phyloP scores from a whole-genome alignment of 2,113 vertebrate species.

The Hydrolagus affinis region DNA sequence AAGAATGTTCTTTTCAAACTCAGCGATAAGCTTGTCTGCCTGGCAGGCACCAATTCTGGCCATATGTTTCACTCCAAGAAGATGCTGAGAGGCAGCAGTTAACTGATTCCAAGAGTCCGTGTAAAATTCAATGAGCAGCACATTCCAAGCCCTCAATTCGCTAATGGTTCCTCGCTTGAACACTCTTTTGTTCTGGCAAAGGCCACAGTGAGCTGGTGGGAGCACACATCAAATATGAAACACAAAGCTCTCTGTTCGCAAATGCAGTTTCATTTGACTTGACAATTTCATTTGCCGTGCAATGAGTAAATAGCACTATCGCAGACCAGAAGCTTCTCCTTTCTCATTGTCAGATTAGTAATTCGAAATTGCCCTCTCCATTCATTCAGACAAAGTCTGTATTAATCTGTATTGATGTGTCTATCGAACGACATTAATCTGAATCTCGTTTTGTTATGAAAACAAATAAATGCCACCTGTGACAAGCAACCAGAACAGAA shows the following conservation, averaged over 20 bases:
- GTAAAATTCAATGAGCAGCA: neutral
- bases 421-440: neutral
- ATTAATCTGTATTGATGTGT: neutral
- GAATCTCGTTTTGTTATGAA: neutral
- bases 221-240: neutral
- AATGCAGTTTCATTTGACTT: constrained; percentile 16
- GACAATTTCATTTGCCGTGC: neutral
- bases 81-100: neutral
- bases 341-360: neutral
- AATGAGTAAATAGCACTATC: neutral
- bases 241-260: neutral
- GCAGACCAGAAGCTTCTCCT: neutral
- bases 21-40: no score
- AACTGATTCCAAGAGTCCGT: neutral
- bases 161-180: neutral
- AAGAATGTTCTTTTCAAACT: no score
- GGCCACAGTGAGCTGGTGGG: neutral
- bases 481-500: neutral
- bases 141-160: neutral
- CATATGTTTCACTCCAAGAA: neutral
- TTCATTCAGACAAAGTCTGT: neutral
- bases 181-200: neutral
- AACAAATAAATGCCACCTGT: neutral
- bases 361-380: neutral
- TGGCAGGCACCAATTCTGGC: no score